Conservation (phyloP, 1,140 invertebrate species). For the Hestina assimilis region DNA sequence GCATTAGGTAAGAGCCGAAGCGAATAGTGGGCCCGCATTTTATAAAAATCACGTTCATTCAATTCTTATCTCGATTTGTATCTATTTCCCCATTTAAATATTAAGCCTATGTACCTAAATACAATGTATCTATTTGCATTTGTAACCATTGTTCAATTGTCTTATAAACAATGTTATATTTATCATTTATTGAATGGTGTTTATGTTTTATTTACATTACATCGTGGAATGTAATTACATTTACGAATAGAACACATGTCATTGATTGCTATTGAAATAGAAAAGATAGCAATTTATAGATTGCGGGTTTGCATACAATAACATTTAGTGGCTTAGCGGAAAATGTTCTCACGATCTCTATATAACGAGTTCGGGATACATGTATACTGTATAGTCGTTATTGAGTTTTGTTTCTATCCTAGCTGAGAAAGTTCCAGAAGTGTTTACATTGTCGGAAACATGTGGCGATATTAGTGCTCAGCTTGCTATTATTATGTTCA, state of each 20-base stretch:
- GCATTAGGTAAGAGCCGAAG: slow-evolving; percentile 31
- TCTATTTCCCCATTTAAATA: no score
- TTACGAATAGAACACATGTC: neutral
- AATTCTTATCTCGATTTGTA: neutral
- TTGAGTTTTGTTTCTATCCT: slow-evolving; percentile 28
- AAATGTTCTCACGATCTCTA: slow-evolving; percentile 20
- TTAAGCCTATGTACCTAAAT: no score
- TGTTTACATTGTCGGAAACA: slow-evolving; percentile 28
- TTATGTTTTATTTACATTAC: no score
- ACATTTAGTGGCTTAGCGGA: no score
- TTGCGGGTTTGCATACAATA: neutral
- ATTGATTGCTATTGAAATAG: neutral
- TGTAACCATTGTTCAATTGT: no score
- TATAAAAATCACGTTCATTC: neutral
- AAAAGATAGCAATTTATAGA: neutral
- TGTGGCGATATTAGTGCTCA: slow-evolving; percentile 24
- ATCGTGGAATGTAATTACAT: neutral
- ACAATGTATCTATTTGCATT: no score
- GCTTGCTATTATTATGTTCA: slow-evolving; percentile 25
- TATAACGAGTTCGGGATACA: slow-evolving; percentile 13
- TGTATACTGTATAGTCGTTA: slow-evolving; percentile 19
- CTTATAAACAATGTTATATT: no score
- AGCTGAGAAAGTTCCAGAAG: slow-evolving; percentile 29
- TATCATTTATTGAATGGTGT: no score
- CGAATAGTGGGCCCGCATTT: slow-evolving; percentile 3